phyloP scores from a whole-genome alignment of 1,140 invertebrate species.

The Lamellibrachia luymesi region DNA sequence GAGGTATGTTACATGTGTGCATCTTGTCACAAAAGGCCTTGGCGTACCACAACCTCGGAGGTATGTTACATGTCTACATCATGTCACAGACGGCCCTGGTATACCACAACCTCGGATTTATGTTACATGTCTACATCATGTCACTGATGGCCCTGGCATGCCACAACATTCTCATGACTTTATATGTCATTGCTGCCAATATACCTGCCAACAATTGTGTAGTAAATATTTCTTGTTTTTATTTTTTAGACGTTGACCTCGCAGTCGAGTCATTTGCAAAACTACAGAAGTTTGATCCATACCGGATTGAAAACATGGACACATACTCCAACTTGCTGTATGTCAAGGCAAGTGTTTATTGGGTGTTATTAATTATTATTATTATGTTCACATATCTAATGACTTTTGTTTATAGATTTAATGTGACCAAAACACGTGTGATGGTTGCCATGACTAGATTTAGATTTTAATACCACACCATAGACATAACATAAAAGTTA shows the following conservation, averaged over 20 bases:
- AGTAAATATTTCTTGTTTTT: conserved; percentile 14
- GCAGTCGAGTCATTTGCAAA: conserved; percentile 81
- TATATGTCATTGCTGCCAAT: not conserved
- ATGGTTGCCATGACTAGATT: too few species aligned
- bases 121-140: not conserved
- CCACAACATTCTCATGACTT: not conserved
- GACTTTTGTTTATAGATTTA: too few species aligned
- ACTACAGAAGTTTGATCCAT: conserved; percentile 84
- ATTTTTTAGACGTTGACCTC: conserved; percentile 78
- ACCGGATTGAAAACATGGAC: conserved; percentile 91
- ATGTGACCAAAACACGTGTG: too few species aligned
- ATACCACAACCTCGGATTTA: not conserved
- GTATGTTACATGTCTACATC: not conserved
- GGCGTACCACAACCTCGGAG: not conserved
- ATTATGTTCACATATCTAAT: not conserved
- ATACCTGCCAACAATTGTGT: not conserved
- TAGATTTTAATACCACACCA: too few species aligned
- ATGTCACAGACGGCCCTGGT: not conserved
- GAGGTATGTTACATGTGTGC: not conserved
- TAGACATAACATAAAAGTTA: not conserved
- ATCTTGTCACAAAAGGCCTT: not conserved
- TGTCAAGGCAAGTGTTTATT: conserved; percentile 65
- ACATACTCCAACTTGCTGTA: conserved; percentile 95
- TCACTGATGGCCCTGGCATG: not conserved
- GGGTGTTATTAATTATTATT: not conserved